Conservation (phyloP, 2,888 invertebrate species). For the Piscicola geometra region DNA sequence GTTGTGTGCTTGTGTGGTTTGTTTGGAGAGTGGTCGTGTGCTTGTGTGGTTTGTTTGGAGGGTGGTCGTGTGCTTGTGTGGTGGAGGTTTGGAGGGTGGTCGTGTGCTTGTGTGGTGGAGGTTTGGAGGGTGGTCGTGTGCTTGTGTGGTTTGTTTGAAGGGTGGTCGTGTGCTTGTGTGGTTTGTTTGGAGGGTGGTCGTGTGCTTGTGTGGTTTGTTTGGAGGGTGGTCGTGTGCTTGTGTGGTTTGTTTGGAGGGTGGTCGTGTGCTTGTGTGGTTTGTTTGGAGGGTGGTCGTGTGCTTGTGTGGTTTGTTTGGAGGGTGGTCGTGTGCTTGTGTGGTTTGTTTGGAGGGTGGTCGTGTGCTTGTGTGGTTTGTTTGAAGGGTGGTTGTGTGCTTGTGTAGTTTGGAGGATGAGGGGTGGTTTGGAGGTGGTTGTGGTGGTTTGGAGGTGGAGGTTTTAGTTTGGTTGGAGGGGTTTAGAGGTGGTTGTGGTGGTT, state of each 20-base stretch:
- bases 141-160: not conserved
- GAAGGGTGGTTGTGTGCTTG: not conserved
- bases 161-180: not conserved
- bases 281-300: not conserved
- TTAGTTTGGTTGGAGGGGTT: not conserved
- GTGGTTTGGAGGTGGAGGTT: no score
- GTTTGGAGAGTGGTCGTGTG: no score
- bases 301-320: not conserved
- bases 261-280: no score
- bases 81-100: not conserved
- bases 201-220: no score
- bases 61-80: not conserved
- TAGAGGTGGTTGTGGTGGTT: slow-evolving; percentile 31
- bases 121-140: not conserved
- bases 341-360: not conserved
- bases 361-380: not conserved
- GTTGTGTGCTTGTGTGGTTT: no score
- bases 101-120: not conserved
- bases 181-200: not conserved
- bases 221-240: not conserved
- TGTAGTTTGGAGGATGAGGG: not conserved
- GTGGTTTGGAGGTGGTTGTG: not conserved
- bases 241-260: not conserved
- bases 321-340: no score
- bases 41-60: not conserved